A percentile compares a stretch with the other conserved stretches of the same genome.
phyloP scores from a whole-genome alignment of 2,888 invertebrate species.

The Anorthoa munda region DNA sequence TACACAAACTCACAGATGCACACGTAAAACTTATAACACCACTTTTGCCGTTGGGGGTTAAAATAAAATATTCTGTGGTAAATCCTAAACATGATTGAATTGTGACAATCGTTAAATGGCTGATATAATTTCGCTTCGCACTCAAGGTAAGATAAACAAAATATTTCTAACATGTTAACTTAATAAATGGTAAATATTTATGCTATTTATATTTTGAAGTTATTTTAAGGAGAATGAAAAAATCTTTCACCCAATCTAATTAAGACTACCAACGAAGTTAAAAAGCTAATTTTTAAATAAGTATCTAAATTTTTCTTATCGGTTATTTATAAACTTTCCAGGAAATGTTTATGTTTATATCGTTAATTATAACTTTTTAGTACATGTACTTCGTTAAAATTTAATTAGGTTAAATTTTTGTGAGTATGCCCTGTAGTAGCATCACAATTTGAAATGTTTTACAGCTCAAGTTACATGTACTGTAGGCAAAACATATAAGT shows the following conservation, averaged over 20 bases:
- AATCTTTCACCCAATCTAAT: neutral
- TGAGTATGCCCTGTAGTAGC: neutral
- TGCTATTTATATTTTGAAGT: neutral
- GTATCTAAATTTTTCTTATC: constrained; percentile 11
- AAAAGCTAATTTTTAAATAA: constrained; percentile 20
- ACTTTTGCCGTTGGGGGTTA: too few species aligned
- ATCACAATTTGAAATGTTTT: neutral
- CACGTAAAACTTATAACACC: too few species aligned
- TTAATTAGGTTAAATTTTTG: neutral
- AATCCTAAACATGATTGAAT: neutral
- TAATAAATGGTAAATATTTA: neutral
- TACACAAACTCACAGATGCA: too few species aligned
- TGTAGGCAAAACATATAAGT: neutral
- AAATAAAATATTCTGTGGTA: too few species aligned
- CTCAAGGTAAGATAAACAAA: neutral
- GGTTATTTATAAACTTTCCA: neutral
- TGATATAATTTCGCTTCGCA: neutral
- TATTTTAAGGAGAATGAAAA: constrained; percentile 1
- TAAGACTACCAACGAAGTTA: neutral
- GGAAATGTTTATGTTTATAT: constrained; percentile 13
- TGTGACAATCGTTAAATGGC: too few species aligned
- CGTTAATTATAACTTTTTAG: constrained; percentile 1
- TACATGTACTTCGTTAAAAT: constrained; percentile 5
- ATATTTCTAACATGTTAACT: neutral
- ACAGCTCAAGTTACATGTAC: neutral